A percentile compares a stretch with the other conserved stretches of the same genome.
phyloP scores from a whole-genome alignment of 2,113 vertebrate genomes.

The Melanocharis versteri region DNA sequence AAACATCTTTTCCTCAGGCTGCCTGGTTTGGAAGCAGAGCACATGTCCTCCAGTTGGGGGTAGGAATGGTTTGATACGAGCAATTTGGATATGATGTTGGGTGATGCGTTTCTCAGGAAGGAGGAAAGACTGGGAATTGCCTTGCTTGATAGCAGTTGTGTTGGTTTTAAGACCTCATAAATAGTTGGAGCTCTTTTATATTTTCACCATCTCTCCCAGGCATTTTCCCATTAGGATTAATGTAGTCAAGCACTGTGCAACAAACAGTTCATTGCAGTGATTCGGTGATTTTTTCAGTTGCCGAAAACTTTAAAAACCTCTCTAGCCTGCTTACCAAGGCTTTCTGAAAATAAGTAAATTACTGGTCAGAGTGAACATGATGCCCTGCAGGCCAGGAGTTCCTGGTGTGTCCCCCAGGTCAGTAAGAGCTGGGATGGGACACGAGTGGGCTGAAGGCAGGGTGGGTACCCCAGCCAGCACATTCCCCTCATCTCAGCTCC shows the following conservation, averaged over 20 bases:
- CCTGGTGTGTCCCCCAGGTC: neutral
- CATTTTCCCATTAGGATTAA: constrained; percentile 26
- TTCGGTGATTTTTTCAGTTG: neutral
- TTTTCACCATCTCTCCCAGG: neutral
- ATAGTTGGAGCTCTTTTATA: neutral
- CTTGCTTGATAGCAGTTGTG: neutral
- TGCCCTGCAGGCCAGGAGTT: neutral
- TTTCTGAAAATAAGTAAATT: neutral
- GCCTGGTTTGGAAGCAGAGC: neutral
- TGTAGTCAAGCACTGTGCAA: neutral
- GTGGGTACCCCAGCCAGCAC: neutral
- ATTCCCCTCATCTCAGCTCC: neutral
- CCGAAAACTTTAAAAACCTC: neutral
- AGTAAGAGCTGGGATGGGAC: accelerated
- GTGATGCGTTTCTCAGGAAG: accelerated
- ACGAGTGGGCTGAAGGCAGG: accelerated
- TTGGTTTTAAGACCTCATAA: neutral
- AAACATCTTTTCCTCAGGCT: neutral
- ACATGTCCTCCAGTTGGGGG: neutral
- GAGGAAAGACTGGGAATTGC: neutral
- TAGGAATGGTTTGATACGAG: neutral
- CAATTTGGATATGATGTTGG: neutral
- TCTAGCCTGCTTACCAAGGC: neutral
- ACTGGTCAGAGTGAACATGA: neutral
- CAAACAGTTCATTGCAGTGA: neutral